These are phyloP conservation scores for Acanthacorydalis orientalis DNA, from an alignment of 2,888 invertebrate genomes.

Conservation along the genomic window DNA sequence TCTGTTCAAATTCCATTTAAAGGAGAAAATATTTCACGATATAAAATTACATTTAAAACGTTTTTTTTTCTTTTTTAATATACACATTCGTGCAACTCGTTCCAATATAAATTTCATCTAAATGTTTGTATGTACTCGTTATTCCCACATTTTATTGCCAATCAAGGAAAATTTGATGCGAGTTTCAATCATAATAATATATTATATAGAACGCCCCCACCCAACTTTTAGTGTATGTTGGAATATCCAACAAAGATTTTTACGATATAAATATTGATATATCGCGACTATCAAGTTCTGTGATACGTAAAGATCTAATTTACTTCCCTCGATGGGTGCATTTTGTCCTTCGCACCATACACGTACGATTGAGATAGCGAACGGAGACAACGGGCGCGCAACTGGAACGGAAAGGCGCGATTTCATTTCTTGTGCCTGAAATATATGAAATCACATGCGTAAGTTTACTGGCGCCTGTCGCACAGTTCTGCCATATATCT, in stretches of 20 bases:
- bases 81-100: too few species aligned
- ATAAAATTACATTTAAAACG: too few species aligned
- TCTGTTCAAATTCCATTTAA: too few species aligned
- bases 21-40: too few species aligned
- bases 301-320: neutral
- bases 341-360: too few species aligned
- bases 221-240: neutral
- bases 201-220: neutral
- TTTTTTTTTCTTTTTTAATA: too few species aligned
- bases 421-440: neutral
- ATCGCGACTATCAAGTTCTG: neutral
- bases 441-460: neutral
- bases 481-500: neutral
- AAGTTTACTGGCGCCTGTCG: constrained; percentile 2
- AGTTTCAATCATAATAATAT: neutral
- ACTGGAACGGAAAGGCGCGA: neutral
- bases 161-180: neutral
- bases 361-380: neutral
- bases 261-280: neutral
- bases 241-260: neutral
- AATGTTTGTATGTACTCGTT: too few species aligned
- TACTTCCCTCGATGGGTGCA: neutral
- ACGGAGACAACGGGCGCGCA: neutral
- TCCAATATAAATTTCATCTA: too few species aligned
- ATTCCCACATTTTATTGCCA: neutral